Evolutionary conservation across 2,888 invertebrate species (phyloP), one percentile per base, ranked within the genome.

Genomic region (Noctua janthe): DNA sequence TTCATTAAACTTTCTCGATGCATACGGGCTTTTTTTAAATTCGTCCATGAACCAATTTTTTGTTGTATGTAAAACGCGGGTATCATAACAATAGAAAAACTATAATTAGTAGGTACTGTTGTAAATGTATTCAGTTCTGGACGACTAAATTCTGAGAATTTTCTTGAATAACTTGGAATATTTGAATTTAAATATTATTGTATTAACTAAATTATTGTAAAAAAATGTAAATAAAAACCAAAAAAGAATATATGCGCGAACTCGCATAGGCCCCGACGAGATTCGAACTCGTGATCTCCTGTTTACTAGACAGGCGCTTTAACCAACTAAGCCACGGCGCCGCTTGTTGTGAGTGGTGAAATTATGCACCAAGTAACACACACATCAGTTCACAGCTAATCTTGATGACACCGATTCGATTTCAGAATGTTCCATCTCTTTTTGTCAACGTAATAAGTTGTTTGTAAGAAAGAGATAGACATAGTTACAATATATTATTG

Each of bases 231-330:
- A 20, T 29, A 76, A 82, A 76, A 67, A 5, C 1, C 0, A 74
- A 80, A 81, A 80, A 72, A n/a, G 59, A 39, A 20, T 54, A 29
- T 74, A 62, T 72, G 72, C 70, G n/a, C 72, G 29, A 78, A 43
- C 35, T 66, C 10, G 75, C 77, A 78, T 77, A 96, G 96, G 96
- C 96, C 95, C 96, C 96, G 96, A 92, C 96, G 95, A 96, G 96
- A 96, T 96, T 96, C 96, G 96, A 96, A 96, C 96, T 96, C 96
- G 90, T 92, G 96, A 96, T 96, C 96, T 96, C 96, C 96, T 96
- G 96, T 96, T 96, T 96, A 96, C 96, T 96, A 96, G 96, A 96
- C 96, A 96, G 96, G 96, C 96, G 96, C 96, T 96, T 96, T 96
- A 95, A 96, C 96, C 96, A 95, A 96, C 95, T 96, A 95, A 96